These are phyloP conservation scores for Mormyrus lacerda DNA, from an alignment of 2,113 vertebrate species.

Conservation along the genomic window DNA sequence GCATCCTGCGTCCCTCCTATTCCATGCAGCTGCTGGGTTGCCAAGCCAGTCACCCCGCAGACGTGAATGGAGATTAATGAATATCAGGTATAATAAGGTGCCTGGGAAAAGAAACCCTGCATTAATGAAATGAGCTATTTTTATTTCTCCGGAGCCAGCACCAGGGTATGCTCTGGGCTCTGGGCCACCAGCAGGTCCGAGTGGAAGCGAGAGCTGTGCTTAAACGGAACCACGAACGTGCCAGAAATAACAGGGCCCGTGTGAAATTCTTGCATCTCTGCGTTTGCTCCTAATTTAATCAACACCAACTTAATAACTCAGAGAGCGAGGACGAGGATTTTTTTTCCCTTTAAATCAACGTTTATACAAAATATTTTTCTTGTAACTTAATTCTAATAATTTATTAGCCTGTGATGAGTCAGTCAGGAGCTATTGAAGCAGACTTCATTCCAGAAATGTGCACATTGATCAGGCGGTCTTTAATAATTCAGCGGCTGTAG, in stretches of 20 bases:
- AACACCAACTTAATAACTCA: background rate
- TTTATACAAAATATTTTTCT: constrained; percentile 6
- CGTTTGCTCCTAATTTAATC: background rate
- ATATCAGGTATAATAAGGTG: background rate
- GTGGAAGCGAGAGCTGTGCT: background rate
- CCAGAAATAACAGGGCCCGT: background rate
- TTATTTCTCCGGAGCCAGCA: constrained; percentile 46
- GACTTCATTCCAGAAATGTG: constrained; percentile 8
- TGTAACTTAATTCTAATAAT: background rate
- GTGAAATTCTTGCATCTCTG: background rate
- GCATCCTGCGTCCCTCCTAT: background rate
- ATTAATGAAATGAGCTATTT: constrained; percentile 48
- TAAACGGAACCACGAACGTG: background rate
- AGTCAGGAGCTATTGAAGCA: background rate
- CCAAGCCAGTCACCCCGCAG: background rate
- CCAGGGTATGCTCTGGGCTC: constrained; percentile 22
- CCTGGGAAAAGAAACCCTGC: background rate
- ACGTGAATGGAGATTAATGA: background rate
- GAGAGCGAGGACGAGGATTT: background rate
- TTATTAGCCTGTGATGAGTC: background rate
- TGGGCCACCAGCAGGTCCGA: background rate
- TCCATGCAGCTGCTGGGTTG: background rate
- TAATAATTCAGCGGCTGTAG: constrained; percentile 16
- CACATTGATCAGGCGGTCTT: background rate
- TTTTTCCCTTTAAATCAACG: background rate